These are phyloP conservation scores for Homalodisca vitripennis DNA, from an alignment of 1,140 invertebrate genomes.

Conservation along the genomic window DNA sequence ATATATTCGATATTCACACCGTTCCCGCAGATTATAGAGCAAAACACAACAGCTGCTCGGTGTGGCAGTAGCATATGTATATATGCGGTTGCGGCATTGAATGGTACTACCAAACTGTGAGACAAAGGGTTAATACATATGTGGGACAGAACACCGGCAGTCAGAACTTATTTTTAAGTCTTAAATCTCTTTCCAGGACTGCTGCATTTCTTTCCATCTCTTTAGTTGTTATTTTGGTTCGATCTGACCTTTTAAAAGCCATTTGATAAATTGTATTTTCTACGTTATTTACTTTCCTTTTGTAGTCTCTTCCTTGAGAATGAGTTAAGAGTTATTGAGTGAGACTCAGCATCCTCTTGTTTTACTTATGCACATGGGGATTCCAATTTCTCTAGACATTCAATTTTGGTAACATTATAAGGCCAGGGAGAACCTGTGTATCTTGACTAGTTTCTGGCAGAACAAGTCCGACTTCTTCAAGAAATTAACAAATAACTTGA, in stretches of 20 bases:
- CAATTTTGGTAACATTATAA: slow-evolving; percentile 25
- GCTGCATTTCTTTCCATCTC: slow-evolving; percentile 38
- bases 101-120: no score
- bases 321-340: slow-evolving; percentile 9
- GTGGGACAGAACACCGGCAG: no score
- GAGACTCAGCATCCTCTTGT: neutral
- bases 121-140: no score
- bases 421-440: slow-evolving; percentile 26
- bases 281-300: slow-evolving; percentile 31
- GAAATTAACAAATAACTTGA: no score
- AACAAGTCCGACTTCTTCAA: no score
- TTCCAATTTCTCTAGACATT: slow-evolving; percentile 1
- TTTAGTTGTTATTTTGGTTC: slow-evolving; percentile 31
- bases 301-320: slow-evolving; percentile 20
- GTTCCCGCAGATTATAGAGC: no score
- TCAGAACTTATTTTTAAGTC: slow-evolving; percentile 64
- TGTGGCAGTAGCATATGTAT: no score
- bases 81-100: no score
- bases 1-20: no score
- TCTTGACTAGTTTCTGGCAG: slow-evolving; percentile 18
- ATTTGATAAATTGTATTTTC: slow-evolving; percentile 40
- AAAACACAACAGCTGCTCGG: no score
- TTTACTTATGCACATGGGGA: slow-evolving; percentile 2
- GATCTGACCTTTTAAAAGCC: slow-evolving; percentile 35
- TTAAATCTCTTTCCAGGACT: slow-evolving; percentile 57